Percentiles rank a stretch among this genome's conserved stretches.
Evolutionary conservation across 2,888 invertebrate species (phyloP).

Genomic region (Dasysyrphus albostriatus): DNA sequence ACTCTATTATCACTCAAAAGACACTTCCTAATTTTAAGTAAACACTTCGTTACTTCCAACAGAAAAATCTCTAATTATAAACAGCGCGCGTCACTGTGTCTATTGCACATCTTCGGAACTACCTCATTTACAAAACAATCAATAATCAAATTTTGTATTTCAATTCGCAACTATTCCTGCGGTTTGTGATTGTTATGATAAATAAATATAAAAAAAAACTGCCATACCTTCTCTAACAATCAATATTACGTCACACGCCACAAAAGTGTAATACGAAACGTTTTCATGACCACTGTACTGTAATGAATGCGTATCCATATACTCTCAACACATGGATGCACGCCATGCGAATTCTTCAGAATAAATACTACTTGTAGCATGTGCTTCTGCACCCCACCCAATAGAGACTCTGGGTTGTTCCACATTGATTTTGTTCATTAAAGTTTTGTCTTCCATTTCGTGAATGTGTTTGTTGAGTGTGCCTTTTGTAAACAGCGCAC

Average conservation of each 20-base stretch:
- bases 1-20: conserved; percentile 42
- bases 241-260: conserved; percentile 59
- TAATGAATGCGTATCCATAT: conserved; percentile 49
- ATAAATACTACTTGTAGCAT: conserved; percentile 1
- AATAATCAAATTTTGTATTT: conserved; percentile 34
- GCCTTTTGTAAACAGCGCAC: conserved; percentile 7
- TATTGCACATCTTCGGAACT: conserved; percentile 51
- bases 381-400: neutral
- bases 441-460: conserved; percentile 21
- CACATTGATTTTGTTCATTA: neutral
- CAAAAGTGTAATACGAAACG: conserved; percentile 65
- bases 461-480: conserved; percentile 15
- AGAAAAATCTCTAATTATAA: conserved; percentile 30
- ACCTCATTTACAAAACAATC: neutral
- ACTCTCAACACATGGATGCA: conserved; percentile 24
- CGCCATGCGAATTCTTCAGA: conserved; percentile 19
- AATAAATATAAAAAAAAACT: conserved; percentile 11
- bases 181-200: conserved; percentile 16
- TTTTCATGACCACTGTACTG: conserved; percentile 41
- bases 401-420: neutral
- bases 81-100: neutral
- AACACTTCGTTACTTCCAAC: neutral
- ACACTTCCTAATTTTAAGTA: neutral
- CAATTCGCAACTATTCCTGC: conserved; percentile 28
- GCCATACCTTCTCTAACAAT: neutral